phyloP scores from a whole-genome alignment of 2,888 invertebrate genomes.

The Gasteruption jaculator region DNA sequence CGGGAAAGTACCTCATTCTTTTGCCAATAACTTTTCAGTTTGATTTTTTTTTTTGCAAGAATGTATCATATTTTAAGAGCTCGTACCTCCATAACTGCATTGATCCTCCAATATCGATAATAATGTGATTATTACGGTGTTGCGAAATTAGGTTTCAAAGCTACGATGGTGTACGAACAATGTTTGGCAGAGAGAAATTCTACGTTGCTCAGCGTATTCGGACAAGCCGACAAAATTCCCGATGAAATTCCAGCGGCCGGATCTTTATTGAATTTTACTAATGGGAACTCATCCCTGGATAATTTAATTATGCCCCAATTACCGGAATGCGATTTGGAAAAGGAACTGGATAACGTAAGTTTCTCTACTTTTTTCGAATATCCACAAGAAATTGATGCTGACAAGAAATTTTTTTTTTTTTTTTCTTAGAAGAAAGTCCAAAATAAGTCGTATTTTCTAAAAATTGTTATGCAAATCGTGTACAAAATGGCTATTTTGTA shows the following conservation, averaged over 20 bases:
- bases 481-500: too few relatives aligned
- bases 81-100: too few relatives aligned
- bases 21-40: too few relatives aligned
- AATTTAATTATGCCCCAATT: conserved; percentile 63
- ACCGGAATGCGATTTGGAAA: conserved; percentile 76
- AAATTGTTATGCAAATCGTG: too few relatives aligned
- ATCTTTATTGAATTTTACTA: conserved; percentile 54
- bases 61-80: too few relatives aligned
- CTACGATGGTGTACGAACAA: conserved; percentile 76
- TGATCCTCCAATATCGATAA: neutral
- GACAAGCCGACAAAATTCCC: conserved; percentile 54
- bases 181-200: conserved; percentile 64
- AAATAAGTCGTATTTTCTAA: too few relatives aligned
- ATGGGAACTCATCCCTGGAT: conserved; percentile 56
- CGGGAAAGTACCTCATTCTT: too few relatives aligned
- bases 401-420: neutral
- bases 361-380: conserved; percentile 1
- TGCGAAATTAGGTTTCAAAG: conserved; percentile 84
- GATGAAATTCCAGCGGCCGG: conserved; percentile 58
- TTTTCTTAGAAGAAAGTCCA: neutral
- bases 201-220: conserved; percentile 59
- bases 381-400: neutral
- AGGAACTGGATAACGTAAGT: conserved; percentile 85
- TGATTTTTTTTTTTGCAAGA: too few relatives aligned
- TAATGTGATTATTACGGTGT: neutral